These are phyloP conservation scores for Myotis vivesi DNA, from an alignment of 2,797 vertebrate genomes.

Conservation along the genomic window DNA sequence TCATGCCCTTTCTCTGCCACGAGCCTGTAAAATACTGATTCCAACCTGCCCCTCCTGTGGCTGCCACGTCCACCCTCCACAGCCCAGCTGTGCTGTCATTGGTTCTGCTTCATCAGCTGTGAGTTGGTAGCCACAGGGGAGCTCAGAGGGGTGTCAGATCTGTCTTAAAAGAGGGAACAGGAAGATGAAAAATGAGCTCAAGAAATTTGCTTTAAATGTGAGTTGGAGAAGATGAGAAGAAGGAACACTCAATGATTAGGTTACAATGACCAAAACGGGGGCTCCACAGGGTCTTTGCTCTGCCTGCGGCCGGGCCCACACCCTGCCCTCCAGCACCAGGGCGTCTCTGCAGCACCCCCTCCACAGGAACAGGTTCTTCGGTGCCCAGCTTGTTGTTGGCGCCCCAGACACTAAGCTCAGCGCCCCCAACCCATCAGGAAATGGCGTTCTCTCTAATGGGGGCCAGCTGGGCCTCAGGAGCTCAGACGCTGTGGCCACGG, in stretches of 20 bases:
- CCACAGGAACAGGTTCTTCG: neutral
- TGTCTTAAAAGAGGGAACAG: neutral
- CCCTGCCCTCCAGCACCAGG: neutral
- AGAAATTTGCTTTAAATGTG: neutral
- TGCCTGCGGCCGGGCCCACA: neutral
- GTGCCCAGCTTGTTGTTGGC: neutral
- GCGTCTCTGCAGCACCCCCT: neutral
- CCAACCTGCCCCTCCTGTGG: neutral
- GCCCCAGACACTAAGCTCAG: neutral
- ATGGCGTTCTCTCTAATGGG: rapidly evolving
- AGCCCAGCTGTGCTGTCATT: too few relatives aligned
- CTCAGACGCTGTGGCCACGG: rapidly evolving
- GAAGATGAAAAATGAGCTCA: neutral
- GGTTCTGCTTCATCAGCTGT: neutral
- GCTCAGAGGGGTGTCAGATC: neutral
- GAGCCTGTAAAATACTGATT: neutral
- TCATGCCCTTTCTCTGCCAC: neutral
- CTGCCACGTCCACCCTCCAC: neutral
- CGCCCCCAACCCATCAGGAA: rapidly evolving
- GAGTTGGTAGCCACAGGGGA: neutral
- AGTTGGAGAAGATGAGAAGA: neutral
- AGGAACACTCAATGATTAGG: neutral
- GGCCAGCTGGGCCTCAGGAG: neutral
- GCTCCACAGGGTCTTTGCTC: rapidly evolving
- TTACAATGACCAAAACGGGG: neutral